These are phyloP conservation scores for Sclerodermus sp. DNA, from an alignment of 2,888 invertebrate species.

Conservation along the genomic window DNA sequence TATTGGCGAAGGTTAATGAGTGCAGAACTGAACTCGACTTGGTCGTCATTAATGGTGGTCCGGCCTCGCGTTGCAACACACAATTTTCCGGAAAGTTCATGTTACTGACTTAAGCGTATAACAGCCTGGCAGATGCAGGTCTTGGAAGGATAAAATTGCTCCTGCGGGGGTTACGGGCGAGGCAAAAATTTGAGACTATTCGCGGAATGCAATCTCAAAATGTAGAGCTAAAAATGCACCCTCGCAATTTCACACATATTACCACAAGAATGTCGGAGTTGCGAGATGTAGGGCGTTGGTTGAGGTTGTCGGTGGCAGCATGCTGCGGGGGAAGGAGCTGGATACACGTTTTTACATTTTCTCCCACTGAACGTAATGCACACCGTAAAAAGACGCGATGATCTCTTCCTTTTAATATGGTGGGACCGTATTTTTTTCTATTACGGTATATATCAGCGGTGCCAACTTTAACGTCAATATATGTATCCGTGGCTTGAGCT, in stretches of 20 bases:
- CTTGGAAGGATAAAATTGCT: conserved; percentile 22
- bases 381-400: conserved; percentile 18
- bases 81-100: neutral
- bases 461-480: too few relatives aligned
- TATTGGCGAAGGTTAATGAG: too few relatives aligned
- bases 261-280: conserved; percentile 35
- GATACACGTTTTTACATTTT: conserved; percentile 31
- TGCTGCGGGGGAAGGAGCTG: conserved; percentile 9
- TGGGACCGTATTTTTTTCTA: too few relatives aligned
- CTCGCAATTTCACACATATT: conserved; percentile 45
- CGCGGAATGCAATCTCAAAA: conserved; percentile 42
- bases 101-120: too few relatives aligned
- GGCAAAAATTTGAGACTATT: conserved; percentile 37
- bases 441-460: too few relatives aligned
- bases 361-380: conserved; percentile 25
- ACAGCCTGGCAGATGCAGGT: too few relatives aligned
- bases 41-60: too few relatives aligned
- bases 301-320: conserved; percentile 15
- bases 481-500: too few relatives aligned
- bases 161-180: conserved; percentile 9
- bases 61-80: neutral
- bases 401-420: too few relatives aligned
- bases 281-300: conserved; percentile 13
- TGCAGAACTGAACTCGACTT: too few relatives aligned
- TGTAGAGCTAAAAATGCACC: conserved; percentile 43